Conservation (phyloP, 2,888 invertebrate genomes). For the Agrilus biguttatus region DNA sequence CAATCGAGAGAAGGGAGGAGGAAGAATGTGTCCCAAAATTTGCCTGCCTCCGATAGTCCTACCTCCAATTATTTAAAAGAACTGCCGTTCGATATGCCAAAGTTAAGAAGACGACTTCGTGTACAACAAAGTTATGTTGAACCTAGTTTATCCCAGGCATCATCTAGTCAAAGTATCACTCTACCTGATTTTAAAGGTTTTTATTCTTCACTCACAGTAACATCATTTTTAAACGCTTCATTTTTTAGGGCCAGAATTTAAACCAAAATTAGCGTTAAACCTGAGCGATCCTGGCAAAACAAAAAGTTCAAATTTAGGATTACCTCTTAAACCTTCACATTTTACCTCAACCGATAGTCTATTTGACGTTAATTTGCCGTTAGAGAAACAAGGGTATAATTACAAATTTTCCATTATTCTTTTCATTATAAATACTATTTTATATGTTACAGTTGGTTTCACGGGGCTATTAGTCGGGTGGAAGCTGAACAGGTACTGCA, state of each 20-base stretch:
- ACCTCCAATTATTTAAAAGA: slow-evolving; percentile 66
- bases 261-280: slow-evolving; percentile 62
- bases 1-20: slow-evolving; percentile 67
- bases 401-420: neutral
- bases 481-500: slow-evolving; percentile 83
- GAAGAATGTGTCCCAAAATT: slow-evolving; percentile 47
- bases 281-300: slow-evolving; percentile 41
- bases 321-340: slow-evolving; percentile 29
- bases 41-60: slow-evolving; percentile 56
- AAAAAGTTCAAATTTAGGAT: slow-evolving; percentile 31
- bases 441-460: slow-evolving; percentile 65
- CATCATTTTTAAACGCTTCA: slow-evolving; percentile 4
- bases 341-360: slow-evolving; percentile 52
- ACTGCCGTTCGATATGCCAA: slow-evolving; percentile 86
- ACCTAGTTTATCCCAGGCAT: slow-evolving; percentile 63
- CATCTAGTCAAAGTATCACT: slow-evolving; percentile 67
- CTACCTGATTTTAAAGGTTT: slow-evolving; percentile 55
- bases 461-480: slow-evolving; percentile 79
- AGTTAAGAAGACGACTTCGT: slow-evolving; percentile 61
- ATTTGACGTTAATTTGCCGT: slow-evolving; percentile 65
- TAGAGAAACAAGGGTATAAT: slow-evolving; percentile 72
- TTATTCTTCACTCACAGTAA: slow-evolving; percentile 12
- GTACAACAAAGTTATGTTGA: slow-evolving; percentile 50
- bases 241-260: slow-evolving; percentile 26
- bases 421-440: slow-evolving; percentile 1